A percentile compares a stretch with the other conserved stretches of the same genome.
phyloP scores from a whole-genome alignment of 2,113 vertebrate genomes.

The Oncorhynchus keta region DNA sequence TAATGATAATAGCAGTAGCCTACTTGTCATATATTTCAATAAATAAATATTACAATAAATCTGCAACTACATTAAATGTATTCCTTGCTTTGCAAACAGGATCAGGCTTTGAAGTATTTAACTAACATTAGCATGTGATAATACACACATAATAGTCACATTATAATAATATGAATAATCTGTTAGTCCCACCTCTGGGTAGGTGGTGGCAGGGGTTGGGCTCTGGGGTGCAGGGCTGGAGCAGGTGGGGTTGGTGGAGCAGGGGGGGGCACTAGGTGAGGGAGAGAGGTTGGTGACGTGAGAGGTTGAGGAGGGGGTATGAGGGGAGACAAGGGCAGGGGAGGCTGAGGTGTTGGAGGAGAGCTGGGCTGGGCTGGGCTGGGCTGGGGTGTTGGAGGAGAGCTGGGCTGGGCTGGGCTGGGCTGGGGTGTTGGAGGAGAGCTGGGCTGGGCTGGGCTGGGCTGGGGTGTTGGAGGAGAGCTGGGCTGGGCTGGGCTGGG shows the following conservation, averaged over 20 bases:
- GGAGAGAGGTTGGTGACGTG: slow-evolving; percentile 14
- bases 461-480: background rate
- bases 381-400: background rate
- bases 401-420: slow-evolving; percentile 1
- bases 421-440: background rate
- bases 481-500: background rate
- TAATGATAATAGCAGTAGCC: too few species aligned
- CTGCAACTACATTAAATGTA: too few species aligned
- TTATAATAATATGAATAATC: too few species aligned
- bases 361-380: too few species aligned
- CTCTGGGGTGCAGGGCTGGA: slow-evolving; percentile 51
- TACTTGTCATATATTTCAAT: too few species aligned
- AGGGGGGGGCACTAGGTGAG: slow-evolving; percentile 30
- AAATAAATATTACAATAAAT: too few species aligned
- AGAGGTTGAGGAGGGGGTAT: background rate
- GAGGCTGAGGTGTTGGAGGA: slow-evolving; percentile 6
- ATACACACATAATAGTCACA: too few species aligned
- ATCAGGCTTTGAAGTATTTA: too few species aligned
- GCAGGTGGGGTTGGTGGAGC: slow-evolving; percentile 61
- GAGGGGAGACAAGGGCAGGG: background rate
- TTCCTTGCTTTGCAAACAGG: too few species aligned
- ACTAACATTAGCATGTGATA: too few species aligned
- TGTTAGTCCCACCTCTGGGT: slow-evolving; percentile 74
- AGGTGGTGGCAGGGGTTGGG: slow-evolving; percentile 69
- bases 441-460: slow-evolving; percentile 1